phyloP scores from a whole-genome alignment of 2,888 invertebrate genomes.

The Neoascia interrupta region DNA sequence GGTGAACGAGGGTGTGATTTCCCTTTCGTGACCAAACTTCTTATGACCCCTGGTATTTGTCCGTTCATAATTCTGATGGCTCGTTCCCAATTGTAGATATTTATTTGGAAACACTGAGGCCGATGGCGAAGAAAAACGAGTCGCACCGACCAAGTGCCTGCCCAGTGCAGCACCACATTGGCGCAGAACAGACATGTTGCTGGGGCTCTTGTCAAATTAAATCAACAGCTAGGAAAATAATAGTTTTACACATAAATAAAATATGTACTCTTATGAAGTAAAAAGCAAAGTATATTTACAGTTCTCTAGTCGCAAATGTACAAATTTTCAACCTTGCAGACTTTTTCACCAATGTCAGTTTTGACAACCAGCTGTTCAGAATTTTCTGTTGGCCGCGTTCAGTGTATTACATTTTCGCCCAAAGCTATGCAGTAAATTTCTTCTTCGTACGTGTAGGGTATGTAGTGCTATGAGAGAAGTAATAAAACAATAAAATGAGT shows the following conservation, averaged over 20 bases:
- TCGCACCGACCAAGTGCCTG: conserved; percentile 48
- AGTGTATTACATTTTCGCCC: no score
- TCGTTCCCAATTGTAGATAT: conserved; percentile 4
- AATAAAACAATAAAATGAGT: no score
- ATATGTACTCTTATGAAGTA: conserved; percentile 5
- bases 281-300: no score
- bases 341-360: neutral
- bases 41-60: conserved; percentile 79
- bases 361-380: conserved; percentile 38
- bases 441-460: no score
- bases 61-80: neutral
- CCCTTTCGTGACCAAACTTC: conserved; percentile 82
- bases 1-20: conserved; percentile 78
- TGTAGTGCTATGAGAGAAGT: no score
- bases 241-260: neutral
- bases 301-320: no score
- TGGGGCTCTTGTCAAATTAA: no score
- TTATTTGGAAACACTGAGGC: neutral
- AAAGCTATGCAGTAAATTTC: no score
- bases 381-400: no score
- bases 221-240: no score
- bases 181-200: conserved; percentile 71
- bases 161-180: conserved; percentile 71
- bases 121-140: conserved; percentile 25
- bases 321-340: no score